Percentiles rank a stretch among this genome's conserved stretches.
These are phyloP conservation scores for Chrysolina haemoptera DNA, from an alignment of 2,888 invertebrate genomes.

Conservation along the genomic window DNA sequence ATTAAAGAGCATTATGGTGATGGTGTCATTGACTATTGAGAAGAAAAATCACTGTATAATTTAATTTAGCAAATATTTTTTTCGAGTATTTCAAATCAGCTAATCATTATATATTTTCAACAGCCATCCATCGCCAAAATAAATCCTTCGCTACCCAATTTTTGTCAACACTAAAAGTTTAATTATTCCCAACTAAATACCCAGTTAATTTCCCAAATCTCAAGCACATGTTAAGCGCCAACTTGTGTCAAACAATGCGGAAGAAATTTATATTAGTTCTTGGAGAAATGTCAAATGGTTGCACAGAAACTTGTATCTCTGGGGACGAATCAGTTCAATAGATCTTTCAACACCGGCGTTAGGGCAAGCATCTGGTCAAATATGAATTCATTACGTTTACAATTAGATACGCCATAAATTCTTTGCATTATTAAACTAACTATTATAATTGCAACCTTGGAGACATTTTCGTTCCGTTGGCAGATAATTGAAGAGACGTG, in stretches of 20 bases:
- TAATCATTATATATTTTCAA: neutral
- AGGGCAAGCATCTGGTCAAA: constrained; percentile 34
- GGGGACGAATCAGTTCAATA: constrained; percentile 25
- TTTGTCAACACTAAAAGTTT: constrained; percentile 18
- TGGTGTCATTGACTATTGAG: neutral
- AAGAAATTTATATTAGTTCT: constrained; percentile 30
- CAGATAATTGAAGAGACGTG: constrained; percentile 24
- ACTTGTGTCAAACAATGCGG: constrained; percentile 38
- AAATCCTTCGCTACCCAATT: constrained; percentile 23
- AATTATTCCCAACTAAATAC: constrained; percentile 23
- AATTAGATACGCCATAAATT: constrained; percentile 24
- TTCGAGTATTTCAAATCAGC: neutral
- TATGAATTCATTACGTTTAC: constrained; percentile 22
- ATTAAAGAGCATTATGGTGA: no score
- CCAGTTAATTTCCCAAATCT: constrained; percentile 43
- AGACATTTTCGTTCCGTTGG: constrained; percentile 13
- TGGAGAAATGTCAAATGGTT: constrained; percentile 27
- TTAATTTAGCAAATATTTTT: neutral
- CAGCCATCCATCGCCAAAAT: constrained; percentile 14
- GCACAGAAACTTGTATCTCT: constrained; percentile 14
- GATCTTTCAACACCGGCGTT: constrained; percentile 35
- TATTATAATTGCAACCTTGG: constrained; percentile 18
- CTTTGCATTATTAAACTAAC: constrained; percentile 16
- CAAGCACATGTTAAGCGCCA: constrained; percentile 49
- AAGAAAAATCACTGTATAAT: neutral